Base-by-base conservation (phyloP, 2,113 vertebrate species). In the Empidonax traillii region DNA sequence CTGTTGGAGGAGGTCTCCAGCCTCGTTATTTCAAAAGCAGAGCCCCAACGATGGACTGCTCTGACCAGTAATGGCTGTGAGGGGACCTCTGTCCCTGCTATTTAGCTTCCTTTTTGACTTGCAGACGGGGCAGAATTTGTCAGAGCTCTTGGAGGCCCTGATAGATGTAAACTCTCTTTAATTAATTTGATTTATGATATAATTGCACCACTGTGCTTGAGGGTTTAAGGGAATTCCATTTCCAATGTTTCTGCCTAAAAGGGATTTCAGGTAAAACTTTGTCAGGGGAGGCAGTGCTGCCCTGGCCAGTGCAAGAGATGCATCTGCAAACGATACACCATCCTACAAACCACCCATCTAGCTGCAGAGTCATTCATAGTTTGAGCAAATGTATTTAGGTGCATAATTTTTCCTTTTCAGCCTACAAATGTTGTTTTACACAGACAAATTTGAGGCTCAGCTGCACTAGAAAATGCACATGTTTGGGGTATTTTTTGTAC, bases 141-240 rank as follows among this genome's bases (percentile, higher is more conserved):
- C 74, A 74, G 81, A 85, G 47, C 24, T 91, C 74, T 61, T 92
- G 69, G 73, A 92, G 46, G 25, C 69, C 73, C 73, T 69, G 73
- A 71, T 81, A 92, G 73, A 79, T 62, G 65, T 75, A 94, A 95
- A 82, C 76, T 68, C 68, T 61, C 6, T 81, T 94, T 90, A 93
- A 93, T 94, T 94, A 93, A 95, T 96, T 91, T 86, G 83, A 95
- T 95, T 93, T 95, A 94, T 65, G 39, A 35, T 88, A 72, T 75
- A 96, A 95, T 94, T 94, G 68, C 61, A 91, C 75, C 61, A 59
- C 82, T 47, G 56, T 56, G 66, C 90, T 93, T 84, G 69, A 93
- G 69, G 66, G 49, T 89, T 87, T 78, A 92, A 92, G 66, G 68
- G 80, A 88, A 75, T 93, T 85, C 41, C 37, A 73, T 73, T 93